Evolutionary conservation across 2,888 invertebrate genomes (phyloP).

Genomic region (Drosophila limbata): DNA sequence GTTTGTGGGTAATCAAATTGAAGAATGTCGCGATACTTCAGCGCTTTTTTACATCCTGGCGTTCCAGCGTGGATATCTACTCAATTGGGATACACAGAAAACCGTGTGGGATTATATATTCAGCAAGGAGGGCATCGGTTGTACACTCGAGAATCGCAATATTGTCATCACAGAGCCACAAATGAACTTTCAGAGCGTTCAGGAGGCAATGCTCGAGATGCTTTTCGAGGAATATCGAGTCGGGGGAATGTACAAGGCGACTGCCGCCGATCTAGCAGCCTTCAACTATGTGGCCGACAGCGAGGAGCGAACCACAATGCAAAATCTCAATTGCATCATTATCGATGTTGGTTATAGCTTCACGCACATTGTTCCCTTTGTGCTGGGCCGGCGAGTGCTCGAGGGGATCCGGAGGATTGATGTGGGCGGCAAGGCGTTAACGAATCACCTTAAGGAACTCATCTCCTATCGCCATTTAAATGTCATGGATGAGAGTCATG

Average conservation of each 20-base stretch:
- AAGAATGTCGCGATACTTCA: constrained; percentile 98
- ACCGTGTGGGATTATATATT: constrained; percentile 98
- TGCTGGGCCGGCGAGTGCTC: constrained; percentile 90
- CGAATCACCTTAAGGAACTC: constrained; percentile 98
- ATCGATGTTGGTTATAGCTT: constrained; percentile 98
- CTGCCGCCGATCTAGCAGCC: constrained; percentile 92
- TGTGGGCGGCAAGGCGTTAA: constrained; percentile 97
- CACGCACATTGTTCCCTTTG: constrained; percentile 96
- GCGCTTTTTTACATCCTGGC: constrained; percentile 97
- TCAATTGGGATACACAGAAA: constrained; percentile 97
- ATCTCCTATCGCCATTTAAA: constrained; percentile 98
- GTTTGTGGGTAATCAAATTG: constrained; percentile 97
- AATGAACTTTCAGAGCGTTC: constrained; percentile 96
- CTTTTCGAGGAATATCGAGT: constrained; percentile 99
- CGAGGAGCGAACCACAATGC: constrained; percentile 84
- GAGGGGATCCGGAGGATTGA: constrained; percentile 93
- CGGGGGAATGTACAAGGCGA: constrained; percentile 91
- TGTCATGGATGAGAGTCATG: constrained; percentile 99
- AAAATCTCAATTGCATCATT: constrained; percentile 90
- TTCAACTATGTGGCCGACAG: constrained; percentile 87
- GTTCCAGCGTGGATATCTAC: constrained; percentile 96
- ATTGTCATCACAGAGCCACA: constrained; percentile 97
- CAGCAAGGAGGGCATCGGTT: constrained; percentile 92
- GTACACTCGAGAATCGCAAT: constrained; percentile 91
- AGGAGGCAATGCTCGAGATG: constrained; percentile 97